Evolutionary conservation across 2,888 invertebrate genomes (phyloP).

Genomic region (Acanthococcus lagerstroemiae): DNA sequence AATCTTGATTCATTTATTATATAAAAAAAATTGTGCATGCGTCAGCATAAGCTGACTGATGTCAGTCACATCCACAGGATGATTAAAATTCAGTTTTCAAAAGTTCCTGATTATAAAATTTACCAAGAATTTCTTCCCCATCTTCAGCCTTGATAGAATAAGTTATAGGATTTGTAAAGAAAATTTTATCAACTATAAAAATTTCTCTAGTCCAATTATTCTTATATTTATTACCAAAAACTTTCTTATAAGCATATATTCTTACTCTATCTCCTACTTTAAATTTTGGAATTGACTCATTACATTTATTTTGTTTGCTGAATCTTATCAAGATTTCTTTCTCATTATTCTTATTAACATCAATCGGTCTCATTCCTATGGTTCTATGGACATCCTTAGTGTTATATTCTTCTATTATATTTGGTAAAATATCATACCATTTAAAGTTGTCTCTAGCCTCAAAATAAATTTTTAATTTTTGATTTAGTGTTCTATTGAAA

Average conservation of each 20-base stretch:
- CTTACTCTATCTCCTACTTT: constrained; percentile 1
- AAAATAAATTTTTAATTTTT: constrained; percentile 23
- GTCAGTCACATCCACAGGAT: not conserved
- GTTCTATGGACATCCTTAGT: not conserved
- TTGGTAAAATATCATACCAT: constrained; percentile 8
- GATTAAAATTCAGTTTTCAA: constrained; percentile 1
- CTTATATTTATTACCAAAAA: not conserved
- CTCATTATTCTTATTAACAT: constrained; percentile 15
- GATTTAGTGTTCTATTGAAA: constrained; percentile 14
- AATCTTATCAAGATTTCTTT: constrained; percentile 6
- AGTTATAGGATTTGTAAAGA: not conserved
- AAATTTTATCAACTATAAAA: not conserved
- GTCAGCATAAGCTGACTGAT: no score
- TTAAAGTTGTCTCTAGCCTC: constrained; percentile 1
- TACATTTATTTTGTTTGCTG: constrained; percentile 4
- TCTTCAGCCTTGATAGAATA: not conserved
- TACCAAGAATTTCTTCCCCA: not conserved
- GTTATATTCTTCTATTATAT: constrained; percentile 5
- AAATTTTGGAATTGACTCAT: not conserved
- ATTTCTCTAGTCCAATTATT: not conserved
- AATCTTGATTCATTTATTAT: not conserved
- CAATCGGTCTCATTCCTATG: not conserved
- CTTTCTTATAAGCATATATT: not conserved
- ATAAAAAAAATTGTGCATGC: constrained; percentile 4
- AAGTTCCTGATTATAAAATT: constrained; percentile 1